These are phyloP conservation scores for Lacerta agilis DNA, from an alignment of 2,797 vertebrate genomes.

Conservation along the genomic window DNA sequence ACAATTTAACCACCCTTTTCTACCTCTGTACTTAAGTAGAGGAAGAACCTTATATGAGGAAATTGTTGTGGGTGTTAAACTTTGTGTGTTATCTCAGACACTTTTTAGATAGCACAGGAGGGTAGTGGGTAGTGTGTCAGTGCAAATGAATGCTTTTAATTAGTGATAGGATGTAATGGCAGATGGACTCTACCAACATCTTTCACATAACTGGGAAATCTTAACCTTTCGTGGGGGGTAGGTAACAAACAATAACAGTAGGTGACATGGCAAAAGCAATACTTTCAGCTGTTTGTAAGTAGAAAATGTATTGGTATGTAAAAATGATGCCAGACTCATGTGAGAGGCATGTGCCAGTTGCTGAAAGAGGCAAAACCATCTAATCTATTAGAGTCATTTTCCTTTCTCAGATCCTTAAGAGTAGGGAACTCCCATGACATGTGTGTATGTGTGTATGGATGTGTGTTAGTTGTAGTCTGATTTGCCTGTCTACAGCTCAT, in stretches of 20 bases:
- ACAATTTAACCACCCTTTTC: not conserved
- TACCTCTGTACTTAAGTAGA: not conserved
- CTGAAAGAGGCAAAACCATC: not conserved
- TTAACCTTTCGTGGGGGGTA: not conserved
- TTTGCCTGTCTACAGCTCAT: slow-evolving; percentile 12
- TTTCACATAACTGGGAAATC: not conserved
- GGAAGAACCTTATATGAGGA: not conserved
- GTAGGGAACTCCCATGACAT: not conserved
- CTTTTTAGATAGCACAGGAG: not conserved
- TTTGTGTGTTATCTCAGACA: not conserved
- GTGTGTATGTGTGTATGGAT: not conserved
- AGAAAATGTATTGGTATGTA: slow-evolving; percentile 15
- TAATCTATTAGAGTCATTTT: not conserved
- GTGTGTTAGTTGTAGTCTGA: slow-evolving; percentile 13
- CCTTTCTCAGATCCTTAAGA: not conserved
- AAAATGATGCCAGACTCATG: not conserved
- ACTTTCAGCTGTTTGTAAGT: not conserved
- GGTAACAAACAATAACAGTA: slow-evolving; percentile 1
- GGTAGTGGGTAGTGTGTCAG: not conserved
- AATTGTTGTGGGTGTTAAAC: not conserved
- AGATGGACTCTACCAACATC: not conserved
- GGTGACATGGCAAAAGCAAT: not conserved
- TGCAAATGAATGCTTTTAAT: not conserved
- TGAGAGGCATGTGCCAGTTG: not conserved
- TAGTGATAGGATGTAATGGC: not conserved